Base-by-base conservation (phyloP, 2,797 vertebrate species). In the Sphenopsis melanotis region DNA sequence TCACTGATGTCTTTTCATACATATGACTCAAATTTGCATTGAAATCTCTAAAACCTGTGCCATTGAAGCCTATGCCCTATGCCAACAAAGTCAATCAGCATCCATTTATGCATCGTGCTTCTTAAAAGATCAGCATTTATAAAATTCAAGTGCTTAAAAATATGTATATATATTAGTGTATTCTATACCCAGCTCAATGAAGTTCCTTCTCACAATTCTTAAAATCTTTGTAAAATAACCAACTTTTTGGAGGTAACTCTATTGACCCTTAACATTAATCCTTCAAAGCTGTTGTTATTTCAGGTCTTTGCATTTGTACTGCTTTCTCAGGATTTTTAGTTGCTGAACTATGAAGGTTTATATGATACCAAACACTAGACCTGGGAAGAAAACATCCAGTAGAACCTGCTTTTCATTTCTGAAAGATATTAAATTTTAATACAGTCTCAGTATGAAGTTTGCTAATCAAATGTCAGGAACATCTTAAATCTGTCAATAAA, bases 391-490 rank as follows among this genome's bases (percentile, higher is more conserved):
- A 95, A 49, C 39, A 90, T 94, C 55, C 5, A 6, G 59, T 81
- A 92, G 46, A 94, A 92, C 76, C 46, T 88, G 57, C 52, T 76
- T n/a, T 72, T 96, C 64, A 34, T 34, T 90, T 94, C 80, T 92
- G 84, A 81, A 69, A 90, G 77, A 79, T 94, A 94, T 90, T 95
- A 96, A 95, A 94, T 87, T 96, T 95, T 94, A 91, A 95, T 89
- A 71, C 17, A 52, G 36, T 89, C 90, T 93, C 63, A 0, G 56
- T 92, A 92, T 90, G 94, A 96, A 91, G 59, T 95, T 95, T 96
- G 66, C 65, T 96, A 97, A 95, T 95, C 90, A 97, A 97, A 96
- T 93, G 80, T 95, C 95, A 95, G 53, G 63, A 71, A 94, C 78
- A 86, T 77, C 59, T 95, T 95, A 95, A 95, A 96, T 93, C 85